Percentiles rank a stretch among this genome's conserved stretches.
These are phyloP conservation scores for Clostera curtula DNA, from an alignment of 2,888 invertebrate species.

Conservation along the genomic window DNA sequence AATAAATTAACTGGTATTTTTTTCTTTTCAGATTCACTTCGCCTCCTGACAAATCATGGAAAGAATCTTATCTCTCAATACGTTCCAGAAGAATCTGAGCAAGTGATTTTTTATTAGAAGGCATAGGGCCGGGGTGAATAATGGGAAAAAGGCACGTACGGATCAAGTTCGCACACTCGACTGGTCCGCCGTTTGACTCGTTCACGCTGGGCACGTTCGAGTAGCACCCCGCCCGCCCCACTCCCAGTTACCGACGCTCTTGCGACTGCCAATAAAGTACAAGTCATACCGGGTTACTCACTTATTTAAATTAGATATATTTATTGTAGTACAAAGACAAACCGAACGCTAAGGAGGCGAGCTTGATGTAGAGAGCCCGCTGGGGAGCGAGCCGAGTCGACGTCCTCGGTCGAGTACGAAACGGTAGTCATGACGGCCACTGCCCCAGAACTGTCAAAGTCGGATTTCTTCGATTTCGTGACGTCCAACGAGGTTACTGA, in stretches of 20 bases:
- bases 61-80: constrained; percentile 23
- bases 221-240: constrained; percentile 50
- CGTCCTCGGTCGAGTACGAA: constrained; percentile 61
- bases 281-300: constrained; percentile 69
- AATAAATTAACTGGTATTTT: constrained; percentile 19
- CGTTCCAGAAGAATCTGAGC: constrained; percentile 27
- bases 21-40: constrained; percentile 40
- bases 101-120: constrained; percentile 45
- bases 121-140: constrained; percentile 59
- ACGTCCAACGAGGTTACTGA: constrained; percentile 86
- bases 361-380: constrained; percentile 46
- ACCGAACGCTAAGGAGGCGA: constrained; percentile 30
- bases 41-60: constrained; percentile 37
- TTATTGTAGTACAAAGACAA: constrained; percentile 66
- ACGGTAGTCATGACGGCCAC: constrained; percentile 91
- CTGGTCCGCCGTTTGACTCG: constrained; percentile 63
- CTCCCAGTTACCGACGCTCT: constrained; percentile 71
- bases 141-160: constrained; percentile 72
- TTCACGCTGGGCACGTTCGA: constrained; percentile 46
- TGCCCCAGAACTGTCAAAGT: constrained; percentile 89
- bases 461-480: constrained; percentile 93
- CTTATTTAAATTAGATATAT: constrained; percentile 64
- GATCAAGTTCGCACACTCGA: constrained; percentile 68
- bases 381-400: constrained; percentile 41
- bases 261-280: constrained; percentile 73